Evolutionary conservation across 2,888 invertebrate species (phyloP).

Genomic region (Trissolcus brochymenae): DNA sequence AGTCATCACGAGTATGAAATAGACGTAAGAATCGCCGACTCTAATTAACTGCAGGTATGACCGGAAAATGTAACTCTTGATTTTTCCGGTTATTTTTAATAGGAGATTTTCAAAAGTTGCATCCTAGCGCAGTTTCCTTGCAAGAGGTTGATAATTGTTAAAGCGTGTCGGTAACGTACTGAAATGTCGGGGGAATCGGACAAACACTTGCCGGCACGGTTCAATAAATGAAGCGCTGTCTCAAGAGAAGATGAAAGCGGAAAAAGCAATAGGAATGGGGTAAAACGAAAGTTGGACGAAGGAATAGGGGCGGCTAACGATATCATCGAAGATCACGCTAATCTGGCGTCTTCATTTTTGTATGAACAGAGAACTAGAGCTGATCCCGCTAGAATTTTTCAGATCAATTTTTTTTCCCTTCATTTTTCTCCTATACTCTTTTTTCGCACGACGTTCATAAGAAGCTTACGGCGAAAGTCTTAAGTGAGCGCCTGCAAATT

Average conservation of each 20-base stretch:
- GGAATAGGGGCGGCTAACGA: conserved; percentile 64
- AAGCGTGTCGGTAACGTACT: conserved; percentile 67
- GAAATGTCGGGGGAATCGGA: conserved; percentile 62
- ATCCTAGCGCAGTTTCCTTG: conserved; percentile 60
- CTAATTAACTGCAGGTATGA: conserved; percentile 62
- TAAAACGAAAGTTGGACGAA: conserved; percentile 56
- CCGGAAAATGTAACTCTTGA: conserved; percentile 64
- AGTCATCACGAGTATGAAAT: conserved; percentile 34
- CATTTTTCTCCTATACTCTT: conserved; percentile 40
- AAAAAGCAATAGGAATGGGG: conserved; percentile 56
- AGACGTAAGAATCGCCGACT: conserved; percentile 49
- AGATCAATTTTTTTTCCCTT: conserved; percentile 64
- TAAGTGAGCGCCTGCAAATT: conserved; percentile 49
- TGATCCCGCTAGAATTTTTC: conserved; percentile 74
- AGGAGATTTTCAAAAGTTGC: conserved; percentile 75
- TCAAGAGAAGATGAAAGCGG: conserved; percentile 51
- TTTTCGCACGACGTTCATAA: conserved; percentile 34
- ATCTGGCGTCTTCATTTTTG: conserved; percentile 66
- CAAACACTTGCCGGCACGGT: conserved; percentile 30
- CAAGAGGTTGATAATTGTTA: conserved; percentile 69
- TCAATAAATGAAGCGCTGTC: conserved; percentile 50
- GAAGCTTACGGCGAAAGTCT: conserved; percentile 50
- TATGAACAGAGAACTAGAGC: conserved; percentile 60
- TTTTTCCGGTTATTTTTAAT: conserved; percentile 73
- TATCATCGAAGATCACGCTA: conserved; percentile 75